Base-by-base conservation (phyloP, 2,888 invertebrate species). In the Lasiommata megera region DNA sequence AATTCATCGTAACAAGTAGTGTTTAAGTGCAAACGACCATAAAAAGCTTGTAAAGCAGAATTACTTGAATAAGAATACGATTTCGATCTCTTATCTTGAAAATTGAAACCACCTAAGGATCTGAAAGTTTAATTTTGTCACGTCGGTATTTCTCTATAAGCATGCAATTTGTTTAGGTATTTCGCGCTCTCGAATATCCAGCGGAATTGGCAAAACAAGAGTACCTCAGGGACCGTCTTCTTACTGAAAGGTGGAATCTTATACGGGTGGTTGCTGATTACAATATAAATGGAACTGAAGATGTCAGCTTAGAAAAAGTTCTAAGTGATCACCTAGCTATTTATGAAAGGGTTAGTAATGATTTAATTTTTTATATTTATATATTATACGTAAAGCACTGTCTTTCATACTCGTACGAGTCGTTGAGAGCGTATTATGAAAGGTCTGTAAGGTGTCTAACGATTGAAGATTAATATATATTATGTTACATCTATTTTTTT, bases 171-270 rank as follows among this genome's bases (percentile, higher is more conserved):
- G 14, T 77, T 28, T 76, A 96, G 96, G 93, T 96, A 57, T 96
- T 96, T 74, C 93, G 94, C 41, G 93, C 94, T 47, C 88, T 96
- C 60, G 96, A 96, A 81, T 93, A 94, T 70, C 96, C 96, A 1
- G 94, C 94, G 0, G 96, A 96, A 86, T 80, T 94, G 70, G 92
- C 92, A 8, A 93, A 94, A 66, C 91, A 95, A 66, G 88, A 91
- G 60, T 92, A 91, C 69, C 91, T 95, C 55, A 89, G 92, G 69
- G 87, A 92, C 54, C 90, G 93, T 61, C 88, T 96, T 2, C 85
- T 92, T 53, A 85, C 84, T 5, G 92, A 93, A 66, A 84, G 94
- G 57, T 91, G 91, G 71, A 91, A 89, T 58, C 87, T 94, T 46
- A 90, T 94, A 62, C 83, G 84, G 47, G 86, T 92, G 55, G 92